phyloP scores from a whole-genome alignment of 2,797 vertebrate species.

The Pipistrellus kuhlii region DNA sequence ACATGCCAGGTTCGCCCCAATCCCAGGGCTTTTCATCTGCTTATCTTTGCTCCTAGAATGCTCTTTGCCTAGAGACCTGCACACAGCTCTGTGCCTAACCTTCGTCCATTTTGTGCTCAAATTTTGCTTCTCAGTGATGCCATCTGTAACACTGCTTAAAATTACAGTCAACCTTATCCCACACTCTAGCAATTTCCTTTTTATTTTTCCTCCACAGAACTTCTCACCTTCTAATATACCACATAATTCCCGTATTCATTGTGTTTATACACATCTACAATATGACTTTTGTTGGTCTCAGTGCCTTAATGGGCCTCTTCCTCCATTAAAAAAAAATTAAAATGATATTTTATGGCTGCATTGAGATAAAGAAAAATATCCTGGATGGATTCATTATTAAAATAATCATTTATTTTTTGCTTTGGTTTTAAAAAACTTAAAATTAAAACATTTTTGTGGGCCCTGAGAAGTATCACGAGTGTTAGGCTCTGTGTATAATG shows the following conservation, averaged over 20 bases:
- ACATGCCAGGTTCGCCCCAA: not conserved
- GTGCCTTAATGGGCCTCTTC: not conserved
- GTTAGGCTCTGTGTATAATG: not conserved
- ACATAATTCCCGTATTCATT: not conserved
- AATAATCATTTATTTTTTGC: not conserved
- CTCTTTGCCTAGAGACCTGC: not conserved
- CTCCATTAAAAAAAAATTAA: not conserved
- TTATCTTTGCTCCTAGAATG: not conserved
- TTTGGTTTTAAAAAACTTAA: not conserved
- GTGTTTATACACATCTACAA: not conserved
- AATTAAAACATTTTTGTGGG: not conserved
- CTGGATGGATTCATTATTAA: not conserved
- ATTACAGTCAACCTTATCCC: not conserved
- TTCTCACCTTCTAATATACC: not conserved
- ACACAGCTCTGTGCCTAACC: not conserved
- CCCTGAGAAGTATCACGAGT: not conserved
- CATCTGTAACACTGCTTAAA: slow-evolving; percentile 31
- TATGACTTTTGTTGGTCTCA: not conserved
- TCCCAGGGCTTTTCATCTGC: not conserved
- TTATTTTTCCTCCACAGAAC: not conserved
- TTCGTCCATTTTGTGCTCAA: not conserved
- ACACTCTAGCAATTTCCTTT: not conserved
- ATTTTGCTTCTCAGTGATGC: not conserved
- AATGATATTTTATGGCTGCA: not conserved
- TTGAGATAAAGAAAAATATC: not conserved